Conservation (phyloP, 2,797 vertebrate genomes). For the Malacoctenus gilli region DNA sequence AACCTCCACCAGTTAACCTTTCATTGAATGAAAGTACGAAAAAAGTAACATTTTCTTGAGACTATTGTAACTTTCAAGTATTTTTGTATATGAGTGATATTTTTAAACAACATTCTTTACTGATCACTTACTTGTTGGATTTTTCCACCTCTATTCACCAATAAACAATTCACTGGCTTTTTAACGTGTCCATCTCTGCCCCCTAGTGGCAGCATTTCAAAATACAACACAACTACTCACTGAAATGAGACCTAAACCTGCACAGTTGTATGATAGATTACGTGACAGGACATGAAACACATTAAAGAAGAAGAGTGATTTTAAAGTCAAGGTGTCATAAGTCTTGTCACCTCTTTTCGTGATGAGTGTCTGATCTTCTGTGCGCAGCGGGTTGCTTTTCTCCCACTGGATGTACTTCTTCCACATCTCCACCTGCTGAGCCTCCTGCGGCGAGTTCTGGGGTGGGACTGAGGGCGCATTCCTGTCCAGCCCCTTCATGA, state of each 20-base stretch:
- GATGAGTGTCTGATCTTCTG: conserved; percentile 98
- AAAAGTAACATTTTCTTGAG: too few species aligned
- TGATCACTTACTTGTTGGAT: too few species aligned
- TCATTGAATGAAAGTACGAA: too few species aligned
- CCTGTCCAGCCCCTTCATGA: conserved; percentile 98
- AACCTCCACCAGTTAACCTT: too few species aligned
- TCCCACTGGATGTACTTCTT: conserved; percentile 99
- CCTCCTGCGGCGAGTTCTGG: conserved; percentile 97
- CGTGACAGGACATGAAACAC: too few species aligned
- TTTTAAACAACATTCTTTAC: too few species aligned
- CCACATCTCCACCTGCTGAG: conserved; percentile 99
- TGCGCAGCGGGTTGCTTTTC: conserved; percentile 96
- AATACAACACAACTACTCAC: not conserved
- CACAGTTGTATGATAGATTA: too few species aligned
- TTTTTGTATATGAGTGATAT: too few species aligned
- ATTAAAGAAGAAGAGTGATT: not conserved
- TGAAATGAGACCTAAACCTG: too few species aligned
- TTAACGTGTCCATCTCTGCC: conserved; percentile 1
- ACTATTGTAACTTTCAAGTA: too few species aligned
- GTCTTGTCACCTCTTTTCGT: conserved; percentile 92
- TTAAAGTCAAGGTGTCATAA: not conserved
- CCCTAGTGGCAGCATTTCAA: conserved; percentile 34
- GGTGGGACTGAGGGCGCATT: conserved; percentile 98
- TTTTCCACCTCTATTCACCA: too few species aligned
- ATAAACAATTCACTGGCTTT: too few species aligned